Evolutionary conservation across 2,797 vertebrate genomes (phyloP).

Genomic region (Lepidocolaptes lacrymiger): DNA sequence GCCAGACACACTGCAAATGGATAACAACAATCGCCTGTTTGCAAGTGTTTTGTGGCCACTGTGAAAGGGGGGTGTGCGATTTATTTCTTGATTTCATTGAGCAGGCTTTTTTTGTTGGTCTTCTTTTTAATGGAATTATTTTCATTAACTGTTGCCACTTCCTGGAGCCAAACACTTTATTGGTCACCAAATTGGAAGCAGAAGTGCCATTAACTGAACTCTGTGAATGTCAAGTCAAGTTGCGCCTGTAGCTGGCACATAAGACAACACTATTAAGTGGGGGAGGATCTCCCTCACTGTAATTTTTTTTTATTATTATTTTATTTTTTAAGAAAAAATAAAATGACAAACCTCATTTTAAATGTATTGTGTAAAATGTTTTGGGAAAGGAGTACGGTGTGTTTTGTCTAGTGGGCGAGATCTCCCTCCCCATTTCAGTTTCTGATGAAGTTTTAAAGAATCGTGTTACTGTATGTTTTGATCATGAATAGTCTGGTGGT

Average conservation of each 20-base stretch:
- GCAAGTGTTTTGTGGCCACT: background rate
- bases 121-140: constrained; percentile 34
- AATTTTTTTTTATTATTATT: background rate
- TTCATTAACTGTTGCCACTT: constrained; percentile 56
- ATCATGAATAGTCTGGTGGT: constrained; percentile 77
- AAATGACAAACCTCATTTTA: constrained; percentile 71
- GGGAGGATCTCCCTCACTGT: background rate
- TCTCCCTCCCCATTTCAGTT: constrained; percentile 58
- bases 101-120: background rate
- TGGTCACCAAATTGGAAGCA: constrained; percentile 72
- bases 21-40: background rate
- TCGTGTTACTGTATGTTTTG: constrained; percentile 71
- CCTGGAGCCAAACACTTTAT: constrained; percentile 65
- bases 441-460: constrained; percentile 70
- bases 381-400: constrained; percentile 57
- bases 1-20: background rate
- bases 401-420: constrained; percentile 69
- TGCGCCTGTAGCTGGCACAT: constrained; percentile 55
- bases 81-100: background rate
- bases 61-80: background rate
- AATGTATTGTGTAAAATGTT: constrained; percentile 71
- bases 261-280: constrained; percentile 45
- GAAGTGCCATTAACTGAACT: constrained; percentile 77
- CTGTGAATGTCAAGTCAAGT: constrained; percentile 64
- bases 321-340: constrained; percentile 4